Percentiles rank a stretch among this genome's conserved stretches.
Conservation (phyloP, 1,140 invertebrate species). For the Hestina assimilis region DNA sequence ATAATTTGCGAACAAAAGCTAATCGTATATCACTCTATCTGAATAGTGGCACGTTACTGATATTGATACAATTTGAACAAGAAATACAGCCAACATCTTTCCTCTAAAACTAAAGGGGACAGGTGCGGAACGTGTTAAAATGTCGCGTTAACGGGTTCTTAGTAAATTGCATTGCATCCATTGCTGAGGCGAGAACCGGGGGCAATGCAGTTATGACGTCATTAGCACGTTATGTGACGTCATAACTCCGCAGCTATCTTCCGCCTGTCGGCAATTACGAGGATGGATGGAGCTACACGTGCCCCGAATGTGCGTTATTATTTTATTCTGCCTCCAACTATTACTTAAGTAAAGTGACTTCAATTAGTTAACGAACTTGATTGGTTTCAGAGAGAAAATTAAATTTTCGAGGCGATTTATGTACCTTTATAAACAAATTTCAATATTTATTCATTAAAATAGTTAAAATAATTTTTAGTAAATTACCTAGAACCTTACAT, state of each 20-base stretch:
- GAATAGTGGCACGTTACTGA: too few relatives aligned
- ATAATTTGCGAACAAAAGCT: too few relatives aligned
- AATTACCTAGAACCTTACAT: too few relatives aligned
- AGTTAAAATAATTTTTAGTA: too few relatives aligned
- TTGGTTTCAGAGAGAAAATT: not conserved
- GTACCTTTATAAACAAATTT: too few relatives aligned
- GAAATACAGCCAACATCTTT: not conserved
- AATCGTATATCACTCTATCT: too few relatives aligned
- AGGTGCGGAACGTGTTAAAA: conserved; percentile 45
- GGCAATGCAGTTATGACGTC: conserved; percentile 70
- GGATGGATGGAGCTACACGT: conserved; percentile 51
- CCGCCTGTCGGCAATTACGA: conserved; percentile 61
- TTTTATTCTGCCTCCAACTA: conserved; percentile 27
- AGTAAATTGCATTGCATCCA: conserved; percentile 55
- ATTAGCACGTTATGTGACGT: conserved; percentile 72
- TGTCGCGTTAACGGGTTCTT: conserved; percentile 40
- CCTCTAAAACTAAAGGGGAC: not conserved
- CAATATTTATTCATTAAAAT: too few relatives aligned
- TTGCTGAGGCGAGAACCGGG: conserved; percentile 39
- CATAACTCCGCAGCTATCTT: conserved; percentile 65
- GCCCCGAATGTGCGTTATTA: conserved; percentile 44
- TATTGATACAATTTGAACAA: too few relatives aligned
- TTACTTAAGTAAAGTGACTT: conserved; percentile 1
- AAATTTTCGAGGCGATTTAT: too few relatives aligned
- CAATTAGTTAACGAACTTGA: conserved; percentile 6